phyloP scores from a whole-genome alignment of 1,140 invertebrate genomes.

The Paracyclopina nana region DNA sequence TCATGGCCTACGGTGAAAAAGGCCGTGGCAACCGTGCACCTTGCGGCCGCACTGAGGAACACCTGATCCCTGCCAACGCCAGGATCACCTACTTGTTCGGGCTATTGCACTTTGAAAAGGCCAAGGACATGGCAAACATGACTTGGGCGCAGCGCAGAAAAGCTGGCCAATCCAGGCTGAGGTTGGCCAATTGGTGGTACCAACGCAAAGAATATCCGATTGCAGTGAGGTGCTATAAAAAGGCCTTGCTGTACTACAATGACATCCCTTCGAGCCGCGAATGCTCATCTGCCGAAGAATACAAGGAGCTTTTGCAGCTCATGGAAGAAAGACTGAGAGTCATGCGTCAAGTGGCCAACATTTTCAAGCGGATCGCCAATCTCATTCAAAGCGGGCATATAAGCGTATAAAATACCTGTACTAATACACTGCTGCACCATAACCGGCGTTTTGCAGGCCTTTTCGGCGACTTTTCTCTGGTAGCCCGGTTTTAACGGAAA shows the following conservation, averaged over 20 bases:
- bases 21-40: not conserved
- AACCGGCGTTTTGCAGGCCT: too few species aligned
- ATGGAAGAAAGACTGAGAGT: constrained; percentile 13
- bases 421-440: too few species aligned
- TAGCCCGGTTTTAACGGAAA: too few species aligned
- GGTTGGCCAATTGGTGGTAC: constrained; percentile 15
- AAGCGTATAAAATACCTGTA: not conserved
- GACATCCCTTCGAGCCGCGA: constrained; percentile 11
- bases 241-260: constrained; percentile 13
- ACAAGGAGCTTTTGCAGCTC: constrained; percentile 6
- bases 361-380: constrained; percentile 15
- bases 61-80: not conserved
- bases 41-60: too few species aligned
- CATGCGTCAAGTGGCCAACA: constrained; percentile 15
- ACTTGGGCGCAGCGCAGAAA: constrained; percentile 14
- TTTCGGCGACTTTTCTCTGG: too few species aligned
- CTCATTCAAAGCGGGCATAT: constrained; percentile 14
- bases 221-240: constrained; percentile 15
- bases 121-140: not conserved
- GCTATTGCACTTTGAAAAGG: constrained; percentile 13
- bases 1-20: constrained; percentile 1
- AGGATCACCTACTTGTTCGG: constrained; percentile 14
- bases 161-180: constrained; percentile 4
- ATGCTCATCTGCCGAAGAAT: constrained; percentile 11
- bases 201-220: constrained; percentile 13